Base-by-base conservation (phyloP, 2,888 invertebrate genomes). In the Polylopha cassiicola region DNA sequence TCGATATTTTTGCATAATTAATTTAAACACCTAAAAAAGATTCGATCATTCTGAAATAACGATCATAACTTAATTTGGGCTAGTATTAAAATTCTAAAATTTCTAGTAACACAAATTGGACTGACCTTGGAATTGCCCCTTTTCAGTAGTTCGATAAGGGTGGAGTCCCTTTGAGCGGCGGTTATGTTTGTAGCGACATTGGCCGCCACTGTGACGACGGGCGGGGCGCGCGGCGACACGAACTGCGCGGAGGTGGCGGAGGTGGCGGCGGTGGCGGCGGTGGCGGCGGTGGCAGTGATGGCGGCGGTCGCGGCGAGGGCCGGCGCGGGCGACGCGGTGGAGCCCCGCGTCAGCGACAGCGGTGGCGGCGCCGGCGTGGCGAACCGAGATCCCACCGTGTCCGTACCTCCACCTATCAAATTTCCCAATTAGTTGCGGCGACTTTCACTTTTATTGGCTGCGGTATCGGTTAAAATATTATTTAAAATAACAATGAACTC, bases 111-210 rank as follows among this genome's bases (percentile, higher is more conserved):
- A 7, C 1, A 11, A 29, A 16, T 43, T 43, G 31, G 29, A 13
- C 33, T 45, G 55, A 88, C 88, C 77, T 89, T 91, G 11, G 87
- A 82, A 48, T 73, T 81, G 26, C 90, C 90, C 47, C 91, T 88
- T 75, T 93, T 94, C 30, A 94, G 80, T 38, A 94, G 85, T 70
- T 93, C 94, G 47, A 93, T 93, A 24, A 94, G 80, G 3, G 93
- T 92, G 45, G 93, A 93, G 49, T 93, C 93, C 70, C 92, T 91
- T 39, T 89, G 89, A 24, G 62, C 55, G 5, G 67, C 49, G 31
- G 61, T 61, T 11, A 65, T 58, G 36, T 56, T 75, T 24, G 69
- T 58, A 17, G 66, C 48, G 33, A 59, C 49, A 42, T 70, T 80
- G 14, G 75, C 61, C 37, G 86, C 74, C 10, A 74, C 62, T 0